Evolutionary conservation across 2,888 invertebrate genomes (phyloP), one percentile per base, ranked within the genome.

Genomic region (Venustoraphidia nigricollis): DNA sequence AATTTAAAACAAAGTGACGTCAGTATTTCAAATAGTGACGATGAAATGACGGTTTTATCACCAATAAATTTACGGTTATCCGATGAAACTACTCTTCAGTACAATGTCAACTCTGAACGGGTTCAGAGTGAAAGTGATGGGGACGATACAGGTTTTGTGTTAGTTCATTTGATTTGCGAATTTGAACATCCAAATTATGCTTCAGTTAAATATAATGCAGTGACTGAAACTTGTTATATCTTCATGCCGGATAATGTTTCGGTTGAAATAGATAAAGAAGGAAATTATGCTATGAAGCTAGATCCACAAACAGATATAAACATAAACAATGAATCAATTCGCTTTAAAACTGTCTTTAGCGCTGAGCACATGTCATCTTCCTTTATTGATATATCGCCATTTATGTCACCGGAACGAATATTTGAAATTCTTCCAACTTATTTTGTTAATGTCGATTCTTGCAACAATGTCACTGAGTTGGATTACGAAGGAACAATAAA

Each of bases 111-210:
- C 27, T 1, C 3, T 3, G 27, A 27, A 6, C 5, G 6, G 27
- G 1, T 27, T 27, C 6, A 1, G 4, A 8, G 9, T 40, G 10
- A 53, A 55, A 50, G 53, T 49, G 53, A 49, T 46, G 34, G 46
- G 45, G 47, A 46, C 56, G 55, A 58, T 55, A 60, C 61, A 47
- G 54, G 54, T 49, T 65, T 64, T 53, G 61, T 65, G 48, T 61
- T 62, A 34, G 54, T 64, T 45, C 50, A 59, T 44, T 56, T 62
- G 53, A 58, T 54, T 49, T 57, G 58, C 52, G 57, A 57, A 35
- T 60, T 71, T 50, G 75, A 76, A 58, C 73, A 75, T 62, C 59
- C 62, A 36, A 68, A 72, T 60, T 75, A 73, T 55, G 66, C 73
- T n/a, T 69, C 70, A n/a, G 62, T 75, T 13, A 64, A 63, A 41